Evolutionary conservation across 2,797 vertebrate species (phyloP).

Genomic region (Heteromormyrus szaboi): DNA sequence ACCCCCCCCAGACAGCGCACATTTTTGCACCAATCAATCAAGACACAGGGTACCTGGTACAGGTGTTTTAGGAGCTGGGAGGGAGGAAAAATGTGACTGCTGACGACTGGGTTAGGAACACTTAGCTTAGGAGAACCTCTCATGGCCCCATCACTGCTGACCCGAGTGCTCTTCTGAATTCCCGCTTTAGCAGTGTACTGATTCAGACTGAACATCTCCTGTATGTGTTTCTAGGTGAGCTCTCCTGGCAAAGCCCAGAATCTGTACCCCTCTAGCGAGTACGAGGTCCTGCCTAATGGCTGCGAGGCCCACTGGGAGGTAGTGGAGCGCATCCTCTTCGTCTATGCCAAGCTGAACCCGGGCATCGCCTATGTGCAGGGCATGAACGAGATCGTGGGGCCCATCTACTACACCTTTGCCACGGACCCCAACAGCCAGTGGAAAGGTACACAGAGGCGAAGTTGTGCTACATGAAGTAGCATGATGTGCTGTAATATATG

Average conservation of each 20-base stretch:
- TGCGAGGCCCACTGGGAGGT: constrained; percentile 97
- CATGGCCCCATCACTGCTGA: background rate
- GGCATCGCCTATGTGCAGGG: constrained; percentile 97
- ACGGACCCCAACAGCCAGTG: constrained; percentile 84
- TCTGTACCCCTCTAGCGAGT: constrained; percentile 74
- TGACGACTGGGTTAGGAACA: background rate
- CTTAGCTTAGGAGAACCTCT: background rate
- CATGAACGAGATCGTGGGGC: constrained; percentile 97
- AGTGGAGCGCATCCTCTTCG: constrained; percentile 94
- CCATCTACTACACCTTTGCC: constrained; percentile 95
- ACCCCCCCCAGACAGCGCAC: background rate
- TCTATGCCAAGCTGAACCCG: constrained; percentile 96
- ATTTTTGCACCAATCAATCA: background rate
- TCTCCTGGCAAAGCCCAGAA: constrained; percentile 75
- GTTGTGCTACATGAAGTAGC: background rate
- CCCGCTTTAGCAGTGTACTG: background rate
- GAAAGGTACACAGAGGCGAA: constrained; percentile 68
- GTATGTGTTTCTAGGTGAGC: constrained; percentile 67
- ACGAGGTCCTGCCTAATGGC: constrained; percentile 80
- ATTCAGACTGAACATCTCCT: background rate
- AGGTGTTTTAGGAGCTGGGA: background rate
- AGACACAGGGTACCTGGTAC: background rate
- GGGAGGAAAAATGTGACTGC: background rate
- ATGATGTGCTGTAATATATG: background rate
- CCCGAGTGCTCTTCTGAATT: background rate